Evolutionary conservation across 2,888 invertebrate genomes (phyloP), one percentile per base, ranked within the genome.

Genomic region (Hermaeophaga mercurialis): DNA sequence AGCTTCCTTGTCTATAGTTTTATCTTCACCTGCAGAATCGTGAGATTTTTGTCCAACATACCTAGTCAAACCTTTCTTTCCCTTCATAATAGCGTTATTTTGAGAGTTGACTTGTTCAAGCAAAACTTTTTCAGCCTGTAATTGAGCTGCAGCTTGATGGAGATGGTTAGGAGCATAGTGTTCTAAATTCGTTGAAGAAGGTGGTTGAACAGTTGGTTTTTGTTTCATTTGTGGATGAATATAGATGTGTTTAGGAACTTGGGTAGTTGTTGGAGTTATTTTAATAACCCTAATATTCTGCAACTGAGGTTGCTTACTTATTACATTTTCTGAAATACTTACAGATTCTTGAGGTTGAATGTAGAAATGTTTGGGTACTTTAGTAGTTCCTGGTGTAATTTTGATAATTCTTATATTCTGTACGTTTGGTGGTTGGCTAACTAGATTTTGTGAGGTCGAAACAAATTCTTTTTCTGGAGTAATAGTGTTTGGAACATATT

Each of bases 81-180:
- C 44, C 17, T 38, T 54, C 15, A 57, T 19, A 19, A 62, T 53
- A 4, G 56, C 62, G 8, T 46, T 54, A 41, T 63, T 63, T n/a
- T 65, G 58, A 2, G 43, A 22, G 19, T 62, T 15, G 3, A 58
- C 56, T 54, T 64, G 61, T 2, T 44, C 47, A 1, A 33, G n/a
- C 15, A 60, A 17, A 8, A 49, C 49, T 26, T 47, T 50, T 34
- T 61, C 58, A 2, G 62, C 60, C 39, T 64, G 62, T 22, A 47
- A 8, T 7, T 56, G 58, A 9, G 52, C 54, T 5, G 38, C 33
- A 9, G 46, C 47, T 43, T 62, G 59, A 26, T 66, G 59, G 17
- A 59, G 47, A 45, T 64, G 64, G 22, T 50, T 62, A 3, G 67
- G 66, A 2, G 66, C 64, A 50, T 67, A 66, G 33, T 56, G 47